Evolutionary conservation across 1,140 invertebrate genomes (phyloP).

Genomic region (Laupala kohalensis): DNA sequence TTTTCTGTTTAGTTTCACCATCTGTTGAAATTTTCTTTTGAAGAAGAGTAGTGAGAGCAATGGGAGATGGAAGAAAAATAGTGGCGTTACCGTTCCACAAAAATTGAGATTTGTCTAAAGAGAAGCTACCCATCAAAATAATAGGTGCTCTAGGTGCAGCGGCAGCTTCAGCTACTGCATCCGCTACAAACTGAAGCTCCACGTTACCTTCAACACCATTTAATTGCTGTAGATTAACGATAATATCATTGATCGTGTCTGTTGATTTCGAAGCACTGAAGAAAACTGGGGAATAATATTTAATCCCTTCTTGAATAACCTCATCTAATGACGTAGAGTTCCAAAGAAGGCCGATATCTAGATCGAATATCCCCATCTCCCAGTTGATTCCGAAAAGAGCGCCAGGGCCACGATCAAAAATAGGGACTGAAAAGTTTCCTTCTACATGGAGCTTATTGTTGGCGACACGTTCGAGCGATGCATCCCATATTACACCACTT

Average conservation of each 20-base stretch:
- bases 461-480: background rate
- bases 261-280: background rate
- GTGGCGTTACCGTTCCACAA: background rate
- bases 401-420: background rate
- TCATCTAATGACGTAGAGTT: background rate
- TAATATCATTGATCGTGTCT: background rate
- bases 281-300: background rate
- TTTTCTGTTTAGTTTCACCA: background rate
- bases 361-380: background rate
- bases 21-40: background rate
- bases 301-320: background rate
- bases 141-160: background rate
- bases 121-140: background rate
- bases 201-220: background rate
- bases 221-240: background rate
- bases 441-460: background rate
- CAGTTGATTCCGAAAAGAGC: background rate
- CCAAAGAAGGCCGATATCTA: background rate
- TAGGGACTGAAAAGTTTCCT: background rate
- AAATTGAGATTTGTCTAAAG: background rate
- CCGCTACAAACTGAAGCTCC: background rate
- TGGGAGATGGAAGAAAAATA: background rate
- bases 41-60: background rate
- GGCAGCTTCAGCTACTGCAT: background rate
- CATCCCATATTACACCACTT: background rate